These are phyloP conservation scores for Meloidogyne exigua DNA, from an alignment of 1,140 invertebrate genomes.

Conservation along the genomic window DNA sequence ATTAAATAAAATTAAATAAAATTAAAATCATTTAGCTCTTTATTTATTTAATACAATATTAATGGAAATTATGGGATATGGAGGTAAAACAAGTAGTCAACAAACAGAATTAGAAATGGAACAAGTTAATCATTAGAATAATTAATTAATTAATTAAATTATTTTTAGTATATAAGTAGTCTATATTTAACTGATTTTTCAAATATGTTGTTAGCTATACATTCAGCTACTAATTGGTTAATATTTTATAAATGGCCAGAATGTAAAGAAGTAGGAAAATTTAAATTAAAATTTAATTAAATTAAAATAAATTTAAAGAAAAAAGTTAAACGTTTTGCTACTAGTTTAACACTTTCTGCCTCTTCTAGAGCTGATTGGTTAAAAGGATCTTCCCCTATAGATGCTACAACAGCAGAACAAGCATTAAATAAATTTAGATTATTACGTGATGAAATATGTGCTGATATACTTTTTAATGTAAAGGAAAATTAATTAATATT, in stretches of 20 bases:
- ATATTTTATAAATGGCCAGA: constrained; percentile 60
- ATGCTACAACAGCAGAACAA: constrained; percentile 36
- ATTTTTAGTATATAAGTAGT: constrained; percentile 43
- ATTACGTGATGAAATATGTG: constrained; percentile 38
- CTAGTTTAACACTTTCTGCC: constrained; percentile 12
- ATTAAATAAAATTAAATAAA: no score
- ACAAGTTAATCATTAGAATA: constrained; percentile 22
- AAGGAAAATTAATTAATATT: neutral
- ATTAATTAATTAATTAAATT: constrained; percentile 12
- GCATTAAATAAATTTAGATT: constrained; percentile 38
- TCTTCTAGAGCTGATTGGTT: constrained; percentile 39
- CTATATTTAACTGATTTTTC: constrained; percentile 62
- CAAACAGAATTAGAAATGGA: constrained; percentile 54
- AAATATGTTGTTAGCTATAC: constrained; percentile 50
- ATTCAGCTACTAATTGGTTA: constrained; percentile 58
- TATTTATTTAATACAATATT: constrained; percentile 61
- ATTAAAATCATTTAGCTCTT: constrained; percentile 30
- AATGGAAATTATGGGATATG: constrained; percentile 61
- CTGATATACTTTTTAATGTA: constrained; percentile 38
- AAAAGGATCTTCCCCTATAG: constrained; percentile 33
- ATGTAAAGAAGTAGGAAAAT: neutral
- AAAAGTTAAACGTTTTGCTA: constrained; percentile 19
- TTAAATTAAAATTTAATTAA: neutral
- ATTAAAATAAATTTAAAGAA: constrained; percentile 3
- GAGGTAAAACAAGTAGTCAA: constrained; percentile 53